Base-by-base conservation (phyloP, 2,888 invertebrate species). In the Sylvicola fuscatus region DNA sequence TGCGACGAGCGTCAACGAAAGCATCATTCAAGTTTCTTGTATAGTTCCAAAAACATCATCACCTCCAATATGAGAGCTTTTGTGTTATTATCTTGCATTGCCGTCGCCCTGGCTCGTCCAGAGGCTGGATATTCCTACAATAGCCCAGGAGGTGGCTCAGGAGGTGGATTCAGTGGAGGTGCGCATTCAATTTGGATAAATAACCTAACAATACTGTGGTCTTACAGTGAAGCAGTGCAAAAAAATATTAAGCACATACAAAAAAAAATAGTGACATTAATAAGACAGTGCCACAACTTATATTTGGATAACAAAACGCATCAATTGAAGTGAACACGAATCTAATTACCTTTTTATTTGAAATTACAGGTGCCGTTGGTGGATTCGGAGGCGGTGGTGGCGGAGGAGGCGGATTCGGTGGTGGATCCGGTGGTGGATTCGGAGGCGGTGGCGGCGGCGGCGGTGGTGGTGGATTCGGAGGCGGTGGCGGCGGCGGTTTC, bases 121-220 rank as follows among this genome's bases (percentile, higher is more conserved):
- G 35, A 38, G 36, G 36, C 35, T 11, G 38, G 38, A 27, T 38
- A 38, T 31, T 27, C 38, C 6, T 38, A 38, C 17, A 35, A 36
- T 21, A 8, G 32, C 8, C 38, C 38, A 29, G n/a, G 14, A 14
- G 27, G 21, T 21, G 21, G 21, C 21, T 4, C 21, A 21, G 21
- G 21, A 21, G 21, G 21, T 21, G 21, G 21, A 21, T 21, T 21
- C 21, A 21, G 21, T 21, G 21, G 21, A 21, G 21, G 21, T 21
- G 21, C 21, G 21, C 21, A 6, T 21, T n/a, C n/a, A 21, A 4
- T 21, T 21, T 21, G 21, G 21, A 21, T 21, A 6, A 21, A 4
- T 8, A 6, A 21, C 21, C 8, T 21, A 6, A 21, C 21, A 6
- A 21, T n/a, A 21, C 21, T 6, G 36, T 16, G 17, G 12, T 21